These are phyloP conservation scores for Taxidea taxus DNA, from an alignment of 2,113 vertebrate genomes.

Conservation along the genomic window DNA sequence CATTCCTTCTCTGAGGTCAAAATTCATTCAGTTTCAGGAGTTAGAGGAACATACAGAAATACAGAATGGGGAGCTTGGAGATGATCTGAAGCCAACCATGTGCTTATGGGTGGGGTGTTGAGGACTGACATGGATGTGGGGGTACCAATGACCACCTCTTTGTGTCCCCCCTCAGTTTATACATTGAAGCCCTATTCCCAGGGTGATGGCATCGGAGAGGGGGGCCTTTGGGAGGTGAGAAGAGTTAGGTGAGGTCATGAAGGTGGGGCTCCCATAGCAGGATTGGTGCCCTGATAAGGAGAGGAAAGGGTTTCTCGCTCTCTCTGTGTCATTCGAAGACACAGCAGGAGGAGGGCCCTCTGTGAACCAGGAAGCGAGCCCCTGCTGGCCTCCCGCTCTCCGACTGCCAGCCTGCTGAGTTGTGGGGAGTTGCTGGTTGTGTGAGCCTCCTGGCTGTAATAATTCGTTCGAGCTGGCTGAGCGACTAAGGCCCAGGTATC, in stretches of 20 bases:
- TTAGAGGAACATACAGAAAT: neutral
- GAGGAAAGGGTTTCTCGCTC: neutral
- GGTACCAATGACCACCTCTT: rapidly evolving
- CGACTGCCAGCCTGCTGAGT: neutral
- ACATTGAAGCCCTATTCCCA: neutral
- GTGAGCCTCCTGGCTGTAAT: rapidly evolving
- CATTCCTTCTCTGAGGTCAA: neutral
- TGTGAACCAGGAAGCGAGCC: neutral
- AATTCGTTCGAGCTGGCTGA: neutral
- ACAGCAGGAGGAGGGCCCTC: neutral
- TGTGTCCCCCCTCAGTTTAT: neutral
- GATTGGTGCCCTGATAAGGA: neutral
- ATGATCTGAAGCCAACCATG: rapidly evolving
- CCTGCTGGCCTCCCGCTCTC: neutral
- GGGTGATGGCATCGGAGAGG: neutral
- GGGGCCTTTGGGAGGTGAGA: neutral
- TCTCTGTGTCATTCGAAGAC: rapidly evolving
- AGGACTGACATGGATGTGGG: neutral
- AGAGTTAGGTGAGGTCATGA: rapidly evolving
- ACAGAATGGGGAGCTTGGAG: too few species aligned
- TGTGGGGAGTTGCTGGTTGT: neutral
- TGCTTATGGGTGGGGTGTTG: too few species aligned
- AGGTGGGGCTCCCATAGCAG: too few species aligned
- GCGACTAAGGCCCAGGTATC: neutral
- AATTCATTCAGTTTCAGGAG: neutral